Evolutionary conservation across 2,888 invertebrate genomes (phyloP).

Genomic region (Metalampra italica): DNA sequence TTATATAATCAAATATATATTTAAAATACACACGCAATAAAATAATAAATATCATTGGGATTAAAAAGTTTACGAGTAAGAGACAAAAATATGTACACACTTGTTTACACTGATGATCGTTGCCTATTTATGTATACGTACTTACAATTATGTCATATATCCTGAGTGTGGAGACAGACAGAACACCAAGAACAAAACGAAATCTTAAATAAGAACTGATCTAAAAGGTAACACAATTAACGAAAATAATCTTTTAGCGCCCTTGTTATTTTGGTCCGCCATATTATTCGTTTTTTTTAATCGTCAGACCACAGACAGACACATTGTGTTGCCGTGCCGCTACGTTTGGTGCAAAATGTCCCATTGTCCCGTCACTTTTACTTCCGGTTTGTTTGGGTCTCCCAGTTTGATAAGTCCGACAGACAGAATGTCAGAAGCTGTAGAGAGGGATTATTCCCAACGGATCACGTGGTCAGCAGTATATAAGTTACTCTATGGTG

Average conservation of each 20-base stretch:
- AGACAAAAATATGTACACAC: neutral
- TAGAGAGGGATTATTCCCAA: too few species aligned
- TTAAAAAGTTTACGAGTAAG: too few species aligned
- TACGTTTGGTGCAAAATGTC: too few species aligned
- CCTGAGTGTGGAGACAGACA: neutral
- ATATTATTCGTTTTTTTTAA: constrained; percentile 47
- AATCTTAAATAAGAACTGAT: constrained; percentile 25
- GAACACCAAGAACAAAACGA: neutral
- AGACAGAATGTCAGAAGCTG: too few species aligned
- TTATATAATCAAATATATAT: too few species aligned
- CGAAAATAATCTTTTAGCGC: constrained; percentile 73
- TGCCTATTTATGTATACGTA: constrained; percentile 12
- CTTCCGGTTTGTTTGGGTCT: neutral
- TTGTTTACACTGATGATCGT: constrained; percentile 10
- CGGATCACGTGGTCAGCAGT: too few species aligned
- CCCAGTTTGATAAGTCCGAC: neutral
- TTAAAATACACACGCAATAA: neutral
- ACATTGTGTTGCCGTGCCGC: neutral
- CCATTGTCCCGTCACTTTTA: neutral
- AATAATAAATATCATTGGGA: neutral
- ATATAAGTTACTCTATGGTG: too few species aligned
- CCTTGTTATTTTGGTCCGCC: constrained; percentile 77
- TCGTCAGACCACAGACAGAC: neutral
- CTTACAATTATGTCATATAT: constrained; percentile 30
- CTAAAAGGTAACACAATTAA: constrained; percentile 35